Base-by-base conservation (phyloP, 2,888 invertebrate genomes). In the Drosophila nr. medialis region DNA sequence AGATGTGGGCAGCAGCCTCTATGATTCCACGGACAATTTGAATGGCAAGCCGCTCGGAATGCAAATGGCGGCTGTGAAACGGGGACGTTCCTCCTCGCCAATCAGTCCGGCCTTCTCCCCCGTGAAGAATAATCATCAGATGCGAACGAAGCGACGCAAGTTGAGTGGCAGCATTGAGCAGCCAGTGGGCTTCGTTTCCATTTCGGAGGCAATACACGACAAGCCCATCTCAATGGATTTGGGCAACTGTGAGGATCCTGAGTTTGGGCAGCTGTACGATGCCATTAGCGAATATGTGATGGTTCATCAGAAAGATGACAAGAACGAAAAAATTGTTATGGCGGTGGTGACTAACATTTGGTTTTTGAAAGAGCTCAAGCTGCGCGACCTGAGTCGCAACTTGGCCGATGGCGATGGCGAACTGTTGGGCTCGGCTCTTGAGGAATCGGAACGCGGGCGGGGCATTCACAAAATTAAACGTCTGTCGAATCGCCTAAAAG, bases 81-180 rank as follows among this genome's bases (percentile, higher is more conserved):
- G 93, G 4, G 90, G 90, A 40, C 90, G 93, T 10, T 93, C 93
- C 1, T 83, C 86, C 10, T 91, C 93, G 4, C 92, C 92, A 0
- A 81, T 86, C 5, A 92, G 92, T 70, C 92, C 92, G 4, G 91
- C 91, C 4, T 92, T 77, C 61, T 92, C 93, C 1, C 93, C 93
- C 0, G 70, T 92, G 0, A 91, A 89, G 42, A 49, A 29, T 30
- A 69, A 71, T 5, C 82, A 85, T 38, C 76, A 83, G 1, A 74
- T 53, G 58, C 74, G 76, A 6, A 21, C 67, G 18, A 92, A 93
- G 67, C 82, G 91, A 1, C 86, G 90, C 4, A 92, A 92, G 65
- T 64, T 92, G 0, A 90, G 84, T 30, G 73, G 62, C 18, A 78
- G 60, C 4, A 64, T 53, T 18, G 83, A 84, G 27, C 71, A 58